phyloP scores from a whole-genome alignment of 2,888 invertebrate genomes.

The Eilema depressum region DNA sequence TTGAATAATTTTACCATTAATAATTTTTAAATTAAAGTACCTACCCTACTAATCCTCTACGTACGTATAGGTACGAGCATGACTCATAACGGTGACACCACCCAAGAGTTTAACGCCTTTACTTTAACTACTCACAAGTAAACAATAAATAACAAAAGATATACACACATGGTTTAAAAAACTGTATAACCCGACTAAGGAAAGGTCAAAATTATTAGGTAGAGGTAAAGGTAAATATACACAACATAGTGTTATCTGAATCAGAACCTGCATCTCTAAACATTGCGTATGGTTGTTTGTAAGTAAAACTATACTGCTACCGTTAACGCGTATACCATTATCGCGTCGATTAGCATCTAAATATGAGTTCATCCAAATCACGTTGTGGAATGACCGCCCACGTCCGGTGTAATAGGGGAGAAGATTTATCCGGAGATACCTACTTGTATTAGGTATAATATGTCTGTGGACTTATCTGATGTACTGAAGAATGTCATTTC shows the following conservation, averaged over 20 bases:
- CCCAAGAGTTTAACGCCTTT: too few species aligned
- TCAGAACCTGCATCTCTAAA: neutral
- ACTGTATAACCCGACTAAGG: too few species aligned
- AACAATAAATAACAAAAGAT: too few species aligned
- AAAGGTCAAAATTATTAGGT: too few species aligned
- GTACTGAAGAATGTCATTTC: too few species aligned
- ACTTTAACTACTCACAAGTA: too few species aligned
- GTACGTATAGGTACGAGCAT: neutral
- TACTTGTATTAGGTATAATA: too few species aligned
- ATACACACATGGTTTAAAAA: too few species aligned
- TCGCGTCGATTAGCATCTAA: neutral
- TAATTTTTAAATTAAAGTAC: neutral
- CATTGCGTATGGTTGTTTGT: neutral
- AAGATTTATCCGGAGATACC: neutral
- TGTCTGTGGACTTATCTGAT: too few species aligned
- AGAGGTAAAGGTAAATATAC: too few species aligned
- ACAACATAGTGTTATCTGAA: too few species aligned
- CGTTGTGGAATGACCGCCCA: neutral
- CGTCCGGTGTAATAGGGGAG: neutral
- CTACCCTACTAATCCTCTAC: neutral
- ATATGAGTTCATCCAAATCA: neutral
- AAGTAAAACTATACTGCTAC: too few species aligned
- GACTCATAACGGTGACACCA: neutral
- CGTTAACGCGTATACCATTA: neutral
- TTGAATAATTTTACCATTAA: neutral